A percentile compares a stretch with the other conserved stretches of the same genome.
These are phyloP conservation scores for Melanotaenia parkinsoni DNA, from an alignment of 2,797 vertebrate genomes.

Conservation along the genomic window DNA sequence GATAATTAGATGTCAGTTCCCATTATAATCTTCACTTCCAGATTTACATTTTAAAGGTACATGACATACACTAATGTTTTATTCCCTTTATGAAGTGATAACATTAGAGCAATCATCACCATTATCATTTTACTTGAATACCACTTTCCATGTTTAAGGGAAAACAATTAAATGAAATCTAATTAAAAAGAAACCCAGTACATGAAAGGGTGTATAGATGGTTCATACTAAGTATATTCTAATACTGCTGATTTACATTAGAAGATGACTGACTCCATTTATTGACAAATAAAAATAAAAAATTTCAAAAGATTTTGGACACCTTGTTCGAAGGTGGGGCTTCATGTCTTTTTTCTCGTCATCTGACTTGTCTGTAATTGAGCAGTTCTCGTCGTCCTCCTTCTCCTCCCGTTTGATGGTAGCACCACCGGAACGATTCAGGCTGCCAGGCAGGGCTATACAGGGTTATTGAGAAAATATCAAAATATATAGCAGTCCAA, in stretches of 20 bases:
- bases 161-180: neutral
- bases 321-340: constrained; percentile 82
- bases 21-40: neutral
- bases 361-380: constrained; percentile 88
- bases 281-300: constrained; percentile 3
- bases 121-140: neutral
- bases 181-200: neutral
- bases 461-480: neutral
- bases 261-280: neutral
- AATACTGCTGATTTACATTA: neutral
- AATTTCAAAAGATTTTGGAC: constrained; percentile 28
- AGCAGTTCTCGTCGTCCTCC: constrained; percentile 93
- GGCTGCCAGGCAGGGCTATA: constrained; percentile 80
- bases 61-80: neutral
- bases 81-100: neutral
- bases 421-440: constrained; percentile 69
- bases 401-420: constrained; percentile 94
- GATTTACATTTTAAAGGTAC: neutral
- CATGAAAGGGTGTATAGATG: neutral
- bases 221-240: too few relatives aligned
- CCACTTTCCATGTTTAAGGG: neutral
- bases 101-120: neutral
- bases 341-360: constrained; percentile 95
- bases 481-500: neutral
- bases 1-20: neutral